Evolutionary conservation across 2,113 vertebrate genomes (phyloP).

Genomic region (Oryzias javanicus): DNA sequence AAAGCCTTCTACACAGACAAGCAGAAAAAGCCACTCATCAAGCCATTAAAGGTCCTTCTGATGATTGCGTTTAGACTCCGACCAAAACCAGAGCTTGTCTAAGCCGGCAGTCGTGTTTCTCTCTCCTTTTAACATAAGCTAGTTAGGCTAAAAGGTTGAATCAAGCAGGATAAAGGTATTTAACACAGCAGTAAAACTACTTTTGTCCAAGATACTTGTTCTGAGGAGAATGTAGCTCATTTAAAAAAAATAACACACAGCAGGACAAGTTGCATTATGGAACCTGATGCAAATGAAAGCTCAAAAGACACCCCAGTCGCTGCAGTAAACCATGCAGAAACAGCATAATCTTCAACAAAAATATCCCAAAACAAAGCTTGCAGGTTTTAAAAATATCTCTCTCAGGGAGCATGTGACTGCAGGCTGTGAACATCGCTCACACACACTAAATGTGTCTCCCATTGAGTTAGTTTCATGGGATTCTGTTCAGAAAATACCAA

Average conservation of each 20-base stretch:
- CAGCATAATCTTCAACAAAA: not conserved
- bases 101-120: too few species aligned
- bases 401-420: not conserved
- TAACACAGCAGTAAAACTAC: slow-evolving; percentile 3
- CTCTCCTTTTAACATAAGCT: not conserved
- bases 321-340: not conserved
- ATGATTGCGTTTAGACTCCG: not conserved
- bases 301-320: not conserved
- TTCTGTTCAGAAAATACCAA: not conserved
- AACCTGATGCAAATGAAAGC: not conserved
- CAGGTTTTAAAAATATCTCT: not conserved
- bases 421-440: not conserved
- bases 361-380: not conserved
- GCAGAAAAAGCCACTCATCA: not conserved
- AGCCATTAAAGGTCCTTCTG: not conserved
- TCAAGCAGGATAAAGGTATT: not conserved
- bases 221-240: too few species aligned
- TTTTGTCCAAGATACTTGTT: not conserved
- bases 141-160: not conserved
- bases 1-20: not conserved
- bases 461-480: too few species aligned
- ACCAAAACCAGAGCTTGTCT: not conserved
- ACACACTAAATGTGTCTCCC: not conserved
- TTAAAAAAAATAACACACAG: not conserved
- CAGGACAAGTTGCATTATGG: not conserved